A percentile compares a stretch with the other conserved stretches of the same genome.
These are phyloP conservation scores for Microcaecilia unicolor DNA, from an alignment of 2,797 vertebrate species.

Conservation along the genomic window DNA sequence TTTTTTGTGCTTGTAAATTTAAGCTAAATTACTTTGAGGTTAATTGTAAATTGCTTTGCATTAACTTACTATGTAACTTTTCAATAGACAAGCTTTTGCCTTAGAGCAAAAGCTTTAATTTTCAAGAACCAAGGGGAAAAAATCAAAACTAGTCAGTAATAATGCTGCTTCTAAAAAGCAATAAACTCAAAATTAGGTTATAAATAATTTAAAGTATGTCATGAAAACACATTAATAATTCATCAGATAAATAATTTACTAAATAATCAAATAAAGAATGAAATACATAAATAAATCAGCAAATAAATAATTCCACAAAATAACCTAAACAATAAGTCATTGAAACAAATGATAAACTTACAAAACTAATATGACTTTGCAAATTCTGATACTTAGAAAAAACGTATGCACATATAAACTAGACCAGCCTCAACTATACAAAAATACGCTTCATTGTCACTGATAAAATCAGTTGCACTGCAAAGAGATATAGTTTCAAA, in stretches of 20 bases:
- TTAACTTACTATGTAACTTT: constrained; percentile 53
- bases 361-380: constrained; percentile 63
- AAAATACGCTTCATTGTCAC: constrained; percentile 52
- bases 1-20: too few relatives aligned
- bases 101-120: constrained; percentile 87
- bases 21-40: too few relatives aligned
- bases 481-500: constrained; percentile 46
- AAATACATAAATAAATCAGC: constrained; percentile 94
- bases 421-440: constrained; percentile 52
- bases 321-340: constrained; percentile 72
- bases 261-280: constrained; percentile 99
- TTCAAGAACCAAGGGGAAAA: constrained; percentile 74
- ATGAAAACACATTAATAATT: constrained; percentile 99
- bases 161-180: constrained; percentile 91
- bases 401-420: constrained; percentile 56
- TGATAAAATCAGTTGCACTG: constrained; percentile 47
- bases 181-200: constrained; percentile 99
- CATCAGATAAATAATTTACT: constrained; percentile 99
- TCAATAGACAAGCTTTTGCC: constrained; percentile 70
- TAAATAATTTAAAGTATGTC: constrained; percentile 96
- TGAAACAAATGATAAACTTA: constrained; percentile 66
- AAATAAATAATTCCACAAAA: constrained; percentile 89
- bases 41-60: constrained; percentile 54
- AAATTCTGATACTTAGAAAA: constrained; percentile 66
- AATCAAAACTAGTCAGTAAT: constrained; percentile 83